Conservation (phyloP, 1,140 invertebrate species). For the Geopemphigus sp. region DNA sequence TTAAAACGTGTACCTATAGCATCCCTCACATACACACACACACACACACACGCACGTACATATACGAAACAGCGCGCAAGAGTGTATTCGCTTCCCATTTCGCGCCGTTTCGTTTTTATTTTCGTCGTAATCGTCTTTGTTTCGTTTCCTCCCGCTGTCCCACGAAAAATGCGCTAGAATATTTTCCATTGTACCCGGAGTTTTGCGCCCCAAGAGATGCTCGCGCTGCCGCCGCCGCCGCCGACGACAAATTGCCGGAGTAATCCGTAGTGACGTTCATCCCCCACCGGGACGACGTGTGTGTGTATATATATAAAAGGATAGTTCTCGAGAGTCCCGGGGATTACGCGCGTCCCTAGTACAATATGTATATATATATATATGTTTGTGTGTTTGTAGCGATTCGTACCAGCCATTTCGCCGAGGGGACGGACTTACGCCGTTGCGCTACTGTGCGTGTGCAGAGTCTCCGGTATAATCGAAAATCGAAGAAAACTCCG, state of each 20-base stretch:
- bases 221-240: background rate
- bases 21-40: background rate
- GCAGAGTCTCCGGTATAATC: background rate
- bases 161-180: background rate
- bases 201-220: background rate
- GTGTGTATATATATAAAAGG: no score
- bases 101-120: no score
- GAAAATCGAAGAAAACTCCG: background rate
- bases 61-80: background rate
- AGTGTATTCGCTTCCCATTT: no score
- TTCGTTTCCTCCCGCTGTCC: no score
- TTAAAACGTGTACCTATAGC: background rate
- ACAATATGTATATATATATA: background rate
- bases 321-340: no score
- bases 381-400: background rate
- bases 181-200: constrained; percentile 26
- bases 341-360: background rate
- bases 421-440: background rate
- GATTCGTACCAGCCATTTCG: background rate
- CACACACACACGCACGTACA: background rate
- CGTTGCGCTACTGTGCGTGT: no score
- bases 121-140: no score
- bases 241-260: constrained; percentile 34
- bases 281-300: no score
- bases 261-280: constrained; percentile 46